Evolutionary conservation across 2,888 invertebrate species (phyloP), one percentile per base, ranked within the genome.

Genomic region (Alloscopus bannaensis): DNA sequence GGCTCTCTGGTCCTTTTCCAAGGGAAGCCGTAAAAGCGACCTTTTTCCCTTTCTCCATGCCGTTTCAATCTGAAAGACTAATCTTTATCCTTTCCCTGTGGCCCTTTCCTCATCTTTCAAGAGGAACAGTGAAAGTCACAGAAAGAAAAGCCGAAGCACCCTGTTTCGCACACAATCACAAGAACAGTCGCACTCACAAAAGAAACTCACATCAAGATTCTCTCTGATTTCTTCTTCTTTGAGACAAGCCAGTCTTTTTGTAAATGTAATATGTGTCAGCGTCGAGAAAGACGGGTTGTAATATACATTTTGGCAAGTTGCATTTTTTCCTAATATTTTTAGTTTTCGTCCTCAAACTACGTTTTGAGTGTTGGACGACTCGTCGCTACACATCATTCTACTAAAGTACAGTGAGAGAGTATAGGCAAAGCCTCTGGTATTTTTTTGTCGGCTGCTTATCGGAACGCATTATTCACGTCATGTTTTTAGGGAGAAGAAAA

Each of bases 221-320:
- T n/a, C n/a, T n/a, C n/a, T n/a, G n/a, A n/a, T n/a, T n/a, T n/a
- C n/a, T n/a, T n/a, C n/a, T n/a, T n/a, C n/a, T n/a, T n/a, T n/a
- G n/a, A n/a, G n/a, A n/a, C n/a, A n/a, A n/a, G n/a, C n/a, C n/a
- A n/a, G n/a, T n/a, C n/a, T n/a, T n/a, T n/a, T n/a, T 45, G n/a
- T n/a, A n/a, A n/a, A n/a, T n/a, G 45, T 45, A 45, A 45, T 45
- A 45, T 45, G 45, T 45, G 45, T 45, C 45, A 45, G 4, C n/a
- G 45, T n/a, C 13, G 18, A 45, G 3, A 45, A 18, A 45, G 18
- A 45, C 13, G 13, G 45, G 13, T 45, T 18, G 18, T 45, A 16
- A 45, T 45, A 16, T 45, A 45, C 45, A 45, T 45, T 45, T 45
- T 13, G 13, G 45, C n/a, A 4, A 16, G 18, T 16, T 45, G 45